Evolutionary conservation across 2,888 invertebrate species (phyloP), one percentile per base, ranked within the genome.

Genomic region (Serripes groenlandicus): DNA sequence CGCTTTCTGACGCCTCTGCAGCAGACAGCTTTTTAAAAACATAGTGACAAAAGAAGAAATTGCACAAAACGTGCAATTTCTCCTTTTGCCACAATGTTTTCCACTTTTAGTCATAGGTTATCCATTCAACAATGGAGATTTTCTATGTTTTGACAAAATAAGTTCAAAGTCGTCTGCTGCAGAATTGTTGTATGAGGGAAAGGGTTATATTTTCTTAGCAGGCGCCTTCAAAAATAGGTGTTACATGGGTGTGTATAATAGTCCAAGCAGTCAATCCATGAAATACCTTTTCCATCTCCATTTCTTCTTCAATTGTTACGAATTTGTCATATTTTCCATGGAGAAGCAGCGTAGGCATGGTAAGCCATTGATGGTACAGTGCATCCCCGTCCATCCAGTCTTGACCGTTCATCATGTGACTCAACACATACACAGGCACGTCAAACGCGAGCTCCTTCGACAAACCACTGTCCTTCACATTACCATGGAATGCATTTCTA

Each of bases 361-460:
- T 95, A 75, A 97, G 96, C 93, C 96, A 95, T 88, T 96, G 95
- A 93, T 97, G 96, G 91, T 96, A 96, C 35, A 96, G 95, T 66
- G 96, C 96, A 94, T 96, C 96, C 0, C 97, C 96, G 90, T 96
- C 96, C 1, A 96, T 95, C 97, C 97, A 97, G 75, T 95, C 94
- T 95, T 97, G 97, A 3, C 96, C 96, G 81, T 95, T 94, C 89
- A 96, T 95, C 94, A 91, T 96, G 95, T 90, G 95, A 32, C 96
- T 95, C n/a, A 94, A 86, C 0, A 94, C 94, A 72, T 92, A 92
- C 9, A 92, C 88, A 4, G 94, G 93, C 11, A 94, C 88, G 85
- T 92, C 90, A 86, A 94, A 93, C 0, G 93, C 93, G 64, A 87
- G 84, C 37, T 91, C 83, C 52, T 86, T 83, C 9, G 90, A 76